Conservation (phyloP, 1,140 invertebrate genomes). For the Drosophila takahashii region DNA sequence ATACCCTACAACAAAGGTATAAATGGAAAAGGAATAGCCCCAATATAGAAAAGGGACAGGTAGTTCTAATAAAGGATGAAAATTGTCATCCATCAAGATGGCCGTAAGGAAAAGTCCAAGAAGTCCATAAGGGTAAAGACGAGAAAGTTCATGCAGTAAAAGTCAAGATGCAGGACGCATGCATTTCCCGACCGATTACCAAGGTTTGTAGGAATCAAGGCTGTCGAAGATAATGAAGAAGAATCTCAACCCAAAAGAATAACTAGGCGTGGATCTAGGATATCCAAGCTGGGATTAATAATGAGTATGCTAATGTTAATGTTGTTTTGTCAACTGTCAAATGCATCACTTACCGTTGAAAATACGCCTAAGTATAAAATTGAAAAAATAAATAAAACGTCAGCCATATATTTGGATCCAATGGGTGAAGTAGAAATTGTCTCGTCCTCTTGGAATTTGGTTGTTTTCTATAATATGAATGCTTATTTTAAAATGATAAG, state of each 20-base stretch:
- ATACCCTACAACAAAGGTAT: too few species aligned
- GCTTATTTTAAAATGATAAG: not conserved
- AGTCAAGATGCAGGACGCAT: too few species aligned
- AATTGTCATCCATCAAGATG: slow-evolving; percentile 1
- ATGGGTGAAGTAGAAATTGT: not conserved
- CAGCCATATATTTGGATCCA: not conserved
- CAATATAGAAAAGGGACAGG: slow-evolving; percentile 6
- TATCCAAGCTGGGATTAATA: not conserved
- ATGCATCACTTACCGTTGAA: not conserved
- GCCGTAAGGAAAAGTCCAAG: not conserved
- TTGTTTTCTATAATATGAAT: not conserved
- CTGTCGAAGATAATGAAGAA: not conserved
- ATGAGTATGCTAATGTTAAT: not conserved
- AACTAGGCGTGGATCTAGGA: not conserved
- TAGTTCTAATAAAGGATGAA: slow-evolving; percentile 1
- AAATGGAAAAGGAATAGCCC: too few species aligned
- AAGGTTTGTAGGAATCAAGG: not conserved
- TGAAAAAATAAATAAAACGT: too few species aligned
- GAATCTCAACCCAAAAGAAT: too few species aligned
- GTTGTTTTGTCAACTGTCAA: not conserved
- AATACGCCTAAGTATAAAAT: not conserved
- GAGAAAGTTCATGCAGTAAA: too few species aligned
- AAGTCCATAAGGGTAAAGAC: too few species aligned
- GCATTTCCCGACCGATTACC: not conserved
- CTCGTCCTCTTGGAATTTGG: not conserved